Percentiles rank a stretch among this genome's conserved stretches.
phyloP scores from a whole-genome alignment of 1,140 invertebrate species.

The Solenopsis invicta region DNA sequence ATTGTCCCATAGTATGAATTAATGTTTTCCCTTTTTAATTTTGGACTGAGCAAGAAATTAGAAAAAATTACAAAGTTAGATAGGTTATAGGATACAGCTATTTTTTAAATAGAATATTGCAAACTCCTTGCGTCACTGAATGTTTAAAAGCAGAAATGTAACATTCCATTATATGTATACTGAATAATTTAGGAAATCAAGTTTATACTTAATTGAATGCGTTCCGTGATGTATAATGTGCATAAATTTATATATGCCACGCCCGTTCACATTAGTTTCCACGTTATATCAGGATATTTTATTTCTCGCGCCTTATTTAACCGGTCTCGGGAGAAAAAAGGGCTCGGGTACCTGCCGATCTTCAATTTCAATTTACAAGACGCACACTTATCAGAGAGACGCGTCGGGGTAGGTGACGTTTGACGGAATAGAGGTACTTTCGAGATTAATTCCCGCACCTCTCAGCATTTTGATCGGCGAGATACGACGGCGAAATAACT shows the following conservation, averaged over 20 bases:
- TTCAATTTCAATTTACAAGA: conserved; percentile 75
- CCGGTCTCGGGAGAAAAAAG: conserved; percentile 38
- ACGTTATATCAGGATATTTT: conserved; percentile 20
- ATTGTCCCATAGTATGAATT: no score
- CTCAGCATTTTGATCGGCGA: conserved; percentile 73
- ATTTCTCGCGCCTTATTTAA: conserved; percentile 53
- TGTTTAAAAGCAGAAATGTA: not conserved
- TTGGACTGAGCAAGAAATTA: no score
- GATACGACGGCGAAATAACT: conserved; percentile 73
- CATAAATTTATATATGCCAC: not conserved
- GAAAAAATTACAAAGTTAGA: no score
- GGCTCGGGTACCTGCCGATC: conserved; percentile 44
- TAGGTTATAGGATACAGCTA: no score
- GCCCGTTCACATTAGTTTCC: conserved; percentile 1
- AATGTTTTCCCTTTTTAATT: no score
- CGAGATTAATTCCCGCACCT: conserved; percentile 74
- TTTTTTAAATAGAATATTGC: not conserved
- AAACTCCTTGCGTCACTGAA: not conserved
- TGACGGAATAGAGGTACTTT: conserved; percentile 72
- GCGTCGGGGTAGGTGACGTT: conserved; percentile 70
- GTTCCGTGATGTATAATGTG: not conserved
- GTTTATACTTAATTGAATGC: not conserved
- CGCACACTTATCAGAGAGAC: conserved; percentile 71
- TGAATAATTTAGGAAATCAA: not conserved
- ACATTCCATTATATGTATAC: not conserved